Conservation (phyloP, 2,113 vertebrate genomes). For the Thunnus thynnus region DNA sequence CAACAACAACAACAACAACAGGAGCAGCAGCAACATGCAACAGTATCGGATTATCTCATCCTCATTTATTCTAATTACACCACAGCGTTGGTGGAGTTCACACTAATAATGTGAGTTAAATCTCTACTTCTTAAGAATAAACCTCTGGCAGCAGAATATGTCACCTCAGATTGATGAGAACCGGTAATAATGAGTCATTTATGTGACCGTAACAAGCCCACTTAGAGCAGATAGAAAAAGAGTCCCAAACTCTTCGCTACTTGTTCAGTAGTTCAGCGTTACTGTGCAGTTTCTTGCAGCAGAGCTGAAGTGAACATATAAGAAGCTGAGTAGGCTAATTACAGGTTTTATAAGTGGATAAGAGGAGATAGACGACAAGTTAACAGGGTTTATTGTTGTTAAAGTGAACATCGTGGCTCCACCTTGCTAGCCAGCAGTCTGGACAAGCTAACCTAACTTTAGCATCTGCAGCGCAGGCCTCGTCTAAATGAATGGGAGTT, state of each 20-base stretch:
- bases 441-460: slow-evolving; percentile 71
- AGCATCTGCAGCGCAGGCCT: slow-evolving; percentile 76
- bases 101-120: not conserved
- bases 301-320: not conserved
- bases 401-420: slow-evolving; percentile 39
- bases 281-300: not conserved
- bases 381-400: not conserved
- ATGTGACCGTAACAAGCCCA: not conserved
- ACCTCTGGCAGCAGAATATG: not conserved
- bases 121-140: no score
- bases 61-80: not conserved
- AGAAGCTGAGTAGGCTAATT: not conserved
- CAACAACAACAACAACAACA: no score
- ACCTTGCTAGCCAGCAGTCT: slow-evolving; percentile 52
- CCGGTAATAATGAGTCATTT: not conserved
- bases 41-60: not conserved
- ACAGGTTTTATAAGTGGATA: not conserved
- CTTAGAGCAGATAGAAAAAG: not conserved
- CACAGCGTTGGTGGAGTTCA: not conserved
- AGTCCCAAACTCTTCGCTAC: not conserved
- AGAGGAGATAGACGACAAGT: not conserved
- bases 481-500: slow-evolving; percentile 81
- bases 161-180: not conserved
- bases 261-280: not conserved
- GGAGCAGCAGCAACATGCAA: not conserved